Base-by-base conservation (phyloP, 2,113 vertebrate species). In the Podarcis cretensis region DNA sequence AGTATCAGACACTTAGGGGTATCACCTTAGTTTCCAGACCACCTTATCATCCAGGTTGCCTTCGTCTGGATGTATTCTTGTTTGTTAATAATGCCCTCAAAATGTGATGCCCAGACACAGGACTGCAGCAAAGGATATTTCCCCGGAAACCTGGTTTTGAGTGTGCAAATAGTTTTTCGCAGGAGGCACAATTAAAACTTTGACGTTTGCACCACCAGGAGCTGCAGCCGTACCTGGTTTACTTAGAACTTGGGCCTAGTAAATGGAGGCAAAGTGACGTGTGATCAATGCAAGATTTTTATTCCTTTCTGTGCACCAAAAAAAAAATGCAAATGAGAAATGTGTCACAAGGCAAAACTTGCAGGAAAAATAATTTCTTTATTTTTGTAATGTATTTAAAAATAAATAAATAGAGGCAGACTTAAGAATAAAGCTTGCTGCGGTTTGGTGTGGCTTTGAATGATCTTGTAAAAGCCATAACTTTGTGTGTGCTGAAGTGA, bases 351-450 rank as follows among this genome's bases (percentile, higher is more conserved):
- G 30, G 57, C 30, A 59, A 89, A 63, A 63, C 16, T 89, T 87
- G 37, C 2, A 57, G 84, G 81, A 6, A 18, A 83, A 88, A 12
- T 48, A 10, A 4, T 77, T 66, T 93, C 10, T 88, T 91, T 94
- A 92, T 93, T 92, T 59, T 90, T 78, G 0, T 89, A 74, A 25
- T 54, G n/a, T 89, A 92, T 92, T 89, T 92, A 89, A 84, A 48
- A 90, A 74, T 27, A 69, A 25, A 68, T 27, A 68, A 7, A 69
- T 20, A 59, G 81, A 80, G 84, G 37, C 57, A 30, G 1, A 48
- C 87, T 83, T 82, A 20, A 89, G 87, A 87, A 25, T 40, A 7
- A 75, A 81, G 82, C n/a, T 79, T 84, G 32, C 8, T 32, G n/a
- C 1, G 83, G 25, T 35, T 23, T 48, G 6, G 7, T 1, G 25